These are phyloP conservation scores for Callipepla californica DNA, from an alignment of 2,113 vertebrate species.

Conservation along the genomic window DNA sequence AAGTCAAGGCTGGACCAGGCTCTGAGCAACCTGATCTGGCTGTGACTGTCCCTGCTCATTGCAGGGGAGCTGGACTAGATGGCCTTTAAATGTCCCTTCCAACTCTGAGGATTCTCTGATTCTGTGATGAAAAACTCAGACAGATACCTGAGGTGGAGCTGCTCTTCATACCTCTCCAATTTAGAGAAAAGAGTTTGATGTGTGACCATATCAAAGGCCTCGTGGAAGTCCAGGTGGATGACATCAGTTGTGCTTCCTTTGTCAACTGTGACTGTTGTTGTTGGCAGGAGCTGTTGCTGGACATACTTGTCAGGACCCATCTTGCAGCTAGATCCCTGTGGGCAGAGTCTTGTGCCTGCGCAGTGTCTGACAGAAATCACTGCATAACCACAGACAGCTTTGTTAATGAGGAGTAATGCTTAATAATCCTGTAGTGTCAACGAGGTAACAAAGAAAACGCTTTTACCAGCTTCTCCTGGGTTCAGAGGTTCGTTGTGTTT, in stretches of 20 bases:
- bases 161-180: not conserved
- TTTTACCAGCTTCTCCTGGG: not conserved
- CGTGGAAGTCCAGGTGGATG: not conserved
- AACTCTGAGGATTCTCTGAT: no score
- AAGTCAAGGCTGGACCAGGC: no score
- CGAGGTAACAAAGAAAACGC: not conserved
- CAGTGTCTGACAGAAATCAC: not conserved
- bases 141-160: no score
- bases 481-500: not conserved
- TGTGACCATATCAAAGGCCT: not conserved
- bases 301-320: accelerated
- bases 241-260: not conserved
- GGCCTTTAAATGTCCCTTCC: no score
- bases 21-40: no score
- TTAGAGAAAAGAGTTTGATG: not conserved
- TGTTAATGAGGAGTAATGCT: not conserved
- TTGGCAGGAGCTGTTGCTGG: not conserved
- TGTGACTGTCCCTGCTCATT: no score
- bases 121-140: no score
- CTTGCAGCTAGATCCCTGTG: not conserved
- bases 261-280: not conserved
- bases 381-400: not conserved
- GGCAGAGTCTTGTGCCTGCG: not conserved
- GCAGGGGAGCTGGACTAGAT: no score
- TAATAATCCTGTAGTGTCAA: not conserved